Evolutionary conservation across 2,888 invertebrate species (phyloP), one percentile per base, ranked within the genome.

Genomic region (Agrochola lychnidis): DNA sequence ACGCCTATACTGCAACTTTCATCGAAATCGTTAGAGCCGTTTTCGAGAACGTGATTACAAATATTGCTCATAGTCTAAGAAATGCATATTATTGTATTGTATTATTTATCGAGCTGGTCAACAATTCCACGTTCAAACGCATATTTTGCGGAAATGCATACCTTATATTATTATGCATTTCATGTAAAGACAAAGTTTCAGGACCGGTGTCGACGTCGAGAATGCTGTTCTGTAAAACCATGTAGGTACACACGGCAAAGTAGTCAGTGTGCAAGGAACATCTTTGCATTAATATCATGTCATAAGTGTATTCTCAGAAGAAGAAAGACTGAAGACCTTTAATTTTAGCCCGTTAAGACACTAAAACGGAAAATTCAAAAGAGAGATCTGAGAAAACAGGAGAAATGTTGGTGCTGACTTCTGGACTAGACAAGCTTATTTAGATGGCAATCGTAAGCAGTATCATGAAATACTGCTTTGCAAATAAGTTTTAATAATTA

Each of bases 161-260:
- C 48, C 48, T 48, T 30, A 30, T 30, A 48, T 16, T n/a, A 42
- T 30, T 42, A 36, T n/a, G n/a, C 16, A 61, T 62, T 30, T 25
- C 19, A 62, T 70, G 45, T 57, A 10, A 45, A 45, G 30, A 48
- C 45, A 45, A 45, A 45, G 45, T 45, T 70, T 40, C 7, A 25
- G 19, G 48, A 25, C 36, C 25, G 40, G 10, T 9, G 40, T 16
- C 22, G 16, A 30, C 42, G 42, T 45, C 30, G 42, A 42, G 42
- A 68, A 72, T 68, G 25, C 40, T 53, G 30, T 30, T 30, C 7
- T 56, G 56, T 56, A 40, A 71, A 51, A 66, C 66, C 7, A 40
- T 40, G 19, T 16, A 30, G 16, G 56, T 36, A 73, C 30, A 36
- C 16, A 30, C 16, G 56, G 16, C 12, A 30, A 68, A 57, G n/a